Evolutionary conservation across 2,888 invertebrate genomes (phyloP).

Genomic region (Archips crataeganus): DNA sequence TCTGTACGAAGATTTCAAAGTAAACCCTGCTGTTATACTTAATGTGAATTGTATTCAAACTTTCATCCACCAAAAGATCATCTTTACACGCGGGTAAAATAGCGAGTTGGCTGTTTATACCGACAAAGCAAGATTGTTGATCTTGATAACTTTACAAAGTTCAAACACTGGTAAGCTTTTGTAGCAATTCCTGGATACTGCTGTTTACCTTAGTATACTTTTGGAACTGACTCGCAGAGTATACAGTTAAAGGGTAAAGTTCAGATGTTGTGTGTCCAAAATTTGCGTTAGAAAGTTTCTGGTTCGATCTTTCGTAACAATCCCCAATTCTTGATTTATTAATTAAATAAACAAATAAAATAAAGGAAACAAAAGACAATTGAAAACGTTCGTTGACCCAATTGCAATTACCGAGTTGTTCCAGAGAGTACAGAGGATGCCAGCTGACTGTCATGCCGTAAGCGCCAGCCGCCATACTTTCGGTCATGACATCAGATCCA

Average conservation of each 20-base stretch:
- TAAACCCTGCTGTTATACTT: neutral
- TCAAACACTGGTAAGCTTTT: neutral
- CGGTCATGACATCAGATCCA: conserved; percentile 33
- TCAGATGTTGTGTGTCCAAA: neutral
- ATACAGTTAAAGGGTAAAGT: neutral
- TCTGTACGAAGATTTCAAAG: neutral
- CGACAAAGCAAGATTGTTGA: neutral
- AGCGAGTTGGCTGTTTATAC: neutral
- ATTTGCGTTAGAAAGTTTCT: neutral
- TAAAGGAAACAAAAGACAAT: neutral
- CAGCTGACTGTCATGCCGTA: conserved; percentile 8
- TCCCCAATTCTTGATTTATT: too few species aligned
- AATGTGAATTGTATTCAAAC: neutral
- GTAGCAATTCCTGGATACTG: neutral
- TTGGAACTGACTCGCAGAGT: neutral
- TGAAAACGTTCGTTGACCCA: neutral
- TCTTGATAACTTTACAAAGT: neutral
- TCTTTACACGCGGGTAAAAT: neutral
- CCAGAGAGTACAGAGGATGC: conserved; percentile 1
- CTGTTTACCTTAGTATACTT: neutral
- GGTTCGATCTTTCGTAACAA: neutral
- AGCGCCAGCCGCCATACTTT: neutral
- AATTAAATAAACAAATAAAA: too few species aligned
- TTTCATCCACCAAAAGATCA: neutral
- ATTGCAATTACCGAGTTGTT: neutral